phyloP scores from a whole-genome alignment of 2,888 invertebrate species.

The Nymphalis urticae region DNA sequence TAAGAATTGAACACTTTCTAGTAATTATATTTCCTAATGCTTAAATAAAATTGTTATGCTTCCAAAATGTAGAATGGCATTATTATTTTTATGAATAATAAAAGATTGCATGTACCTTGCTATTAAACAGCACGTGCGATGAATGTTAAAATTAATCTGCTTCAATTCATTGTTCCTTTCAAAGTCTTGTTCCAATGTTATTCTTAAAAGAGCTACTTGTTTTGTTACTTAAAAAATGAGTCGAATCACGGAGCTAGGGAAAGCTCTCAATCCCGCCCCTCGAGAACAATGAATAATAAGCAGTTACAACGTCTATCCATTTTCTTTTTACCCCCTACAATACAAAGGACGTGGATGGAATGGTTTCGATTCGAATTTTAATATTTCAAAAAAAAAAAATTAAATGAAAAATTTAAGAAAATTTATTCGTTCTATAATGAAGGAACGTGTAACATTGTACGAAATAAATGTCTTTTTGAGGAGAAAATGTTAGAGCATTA shows the following conservation, averaged over 20 bases:
- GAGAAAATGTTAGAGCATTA: no score
- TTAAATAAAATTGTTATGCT: background rate
- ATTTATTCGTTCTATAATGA: background rate
- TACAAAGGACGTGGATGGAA: conserved; percentile 63
- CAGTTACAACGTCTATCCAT: conserved; percentile 74
- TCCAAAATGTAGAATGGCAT: background rate
- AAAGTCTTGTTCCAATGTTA: conserved; percentile 50
- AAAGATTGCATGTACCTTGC: conserved; percentile 40
- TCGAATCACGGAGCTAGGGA: conserved; percentile 67
- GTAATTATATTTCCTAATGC: background rate
- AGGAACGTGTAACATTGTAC: no score
- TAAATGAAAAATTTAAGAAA: conserved; percentile 4
- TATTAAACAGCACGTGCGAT: conserved; percentile 40
- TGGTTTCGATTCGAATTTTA: conserved; percentile 76
- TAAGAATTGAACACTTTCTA: background rate
- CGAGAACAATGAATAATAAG: conserved; percentile 78
- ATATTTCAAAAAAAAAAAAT: conserved; percentile 58
- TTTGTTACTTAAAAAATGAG: conserved; percentile 77
- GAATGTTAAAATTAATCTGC: conserved; percentile 40
- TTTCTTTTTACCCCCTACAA: conserved; percentile 70
- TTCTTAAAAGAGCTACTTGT: conserved; percentile 64
- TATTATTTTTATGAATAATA: conserved; percentile 10
- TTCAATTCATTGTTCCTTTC: conserved; percentile 43
- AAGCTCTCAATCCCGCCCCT: conserved; percentile 56
- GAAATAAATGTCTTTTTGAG: no score